phyloP scores from a whole-genome alignment of 2,113 vertebrate species.

The Diadophis punctatus region DNA sequence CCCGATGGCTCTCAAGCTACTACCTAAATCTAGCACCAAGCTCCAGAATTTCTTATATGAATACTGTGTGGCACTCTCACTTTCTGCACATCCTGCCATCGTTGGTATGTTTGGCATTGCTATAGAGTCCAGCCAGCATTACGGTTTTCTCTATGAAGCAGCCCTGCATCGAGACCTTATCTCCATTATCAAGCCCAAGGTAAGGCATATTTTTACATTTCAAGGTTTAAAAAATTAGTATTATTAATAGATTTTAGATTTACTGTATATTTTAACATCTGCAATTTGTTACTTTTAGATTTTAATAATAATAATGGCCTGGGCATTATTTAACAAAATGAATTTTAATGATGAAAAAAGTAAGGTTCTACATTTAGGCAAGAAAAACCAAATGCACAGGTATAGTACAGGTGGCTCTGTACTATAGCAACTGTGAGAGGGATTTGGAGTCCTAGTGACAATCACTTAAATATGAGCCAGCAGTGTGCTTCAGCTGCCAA shows the following conservation, averaged over 20 bases:
- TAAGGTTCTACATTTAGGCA: neutral
- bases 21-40: constrained; percentile 80
- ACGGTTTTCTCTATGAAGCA: constrained; percentile 84
- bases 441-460: neutral
- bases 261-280: neutral
- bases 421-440: neutral
- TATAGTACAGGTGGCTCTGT: neutral
- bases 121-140: constrained; percentile 79
- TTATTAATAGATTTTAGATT: neutral
- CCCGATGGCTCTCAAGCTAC: constrained; percentile 84
- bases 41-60: constrained; percentile 83
- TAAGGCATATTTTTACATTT: constrained; percentile 45
- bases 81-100: constrained; percentile 80
- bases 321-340: neutral
- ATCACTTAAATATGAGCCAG: neutral
- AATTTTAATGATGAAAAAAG: neutral
- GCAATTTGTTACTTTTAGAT: neutral
- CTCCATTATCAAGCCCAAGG: constrained; percentile 83
- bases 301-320: neutral
- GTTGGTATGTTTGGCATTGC: constrained; percentile 81
- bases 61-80: constrained; percentile 84
- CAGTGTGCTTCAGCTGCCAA: neutral
- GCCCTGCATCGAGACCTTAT: constrained; percentile 82
- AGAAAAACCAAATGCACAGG: neutral
- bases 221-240: neutral